A percentile compares a stretch with the other conserved stretches of the same genome.
phyloP scores from a whole-genome alignment of 2,797 vertebrate species.

The Chromis chromis region DNA sequence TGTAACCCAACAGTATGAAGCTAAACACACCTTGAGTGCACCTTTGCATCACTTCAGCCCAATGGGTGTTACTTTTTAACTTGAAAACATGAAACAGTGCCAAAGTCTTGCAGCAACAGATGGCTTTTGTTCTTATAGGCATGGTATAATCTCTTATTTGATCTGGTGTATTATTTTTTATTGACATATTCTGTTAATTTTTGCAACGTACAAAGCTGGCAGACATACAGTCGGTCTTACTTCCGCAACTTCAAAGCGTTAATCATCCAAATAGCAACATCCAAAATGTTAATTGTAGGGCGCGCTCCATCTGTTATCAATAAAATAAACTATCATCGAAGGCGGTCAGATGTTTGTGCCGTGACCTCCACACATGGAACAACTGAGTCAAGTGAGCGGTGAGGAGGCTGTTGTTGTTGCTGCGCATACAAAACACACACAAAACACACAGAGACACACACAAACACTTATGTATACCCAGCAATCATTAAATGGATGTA shows the following conservation, averaged over 20 bases:
- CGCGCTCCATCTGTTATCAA: conserved; percentile 27
- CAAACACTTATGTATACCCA: conserved; percentile 14
- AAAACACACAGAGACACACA: conserved; percentile 36
- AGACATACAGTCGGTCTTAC: not conserved
- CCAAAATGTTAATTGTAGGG: not conserved
- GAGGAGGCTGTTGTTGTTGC: conserved; percentile 26
- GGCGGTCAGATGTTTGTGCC: conserved; percentile 14
- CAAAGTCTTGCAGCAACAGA: not conserved
- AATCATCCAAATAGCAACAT: not conserved
- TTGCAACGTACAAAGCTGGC: not conserved
- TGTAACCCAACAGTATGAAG: not conserved
- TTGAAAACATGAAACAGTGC: not conserved
- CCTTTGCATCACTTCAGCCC: too few species aligned
- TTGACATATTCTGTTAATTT: not conserved
- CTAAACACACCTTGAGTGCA: not conserved
- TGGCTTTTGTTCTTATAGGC: not conserved
- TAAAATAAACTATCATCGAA: conserved; percentile 23
- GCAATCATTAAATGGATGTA: conserved; percentile 69
- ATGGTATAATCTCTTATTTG: not conserved
- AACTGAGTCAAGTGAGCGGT: conserved; percentile 30
- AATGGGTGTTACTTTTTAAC: not conserved
- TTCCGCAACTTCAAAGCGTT: not conserved
- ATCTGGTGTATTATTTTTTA: not conserved
- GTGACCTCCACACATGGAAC: conserved; percentile 44
- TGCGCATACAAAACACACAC: conserved; percentile 12